Percentiles rank a stretch among this genome's conserved stretches.
These are phyloP conservation scores for Panonychus citri DNA, from an alignment of 1,140 invertebrate genomes.

Conservation along the genomic window DNA sequence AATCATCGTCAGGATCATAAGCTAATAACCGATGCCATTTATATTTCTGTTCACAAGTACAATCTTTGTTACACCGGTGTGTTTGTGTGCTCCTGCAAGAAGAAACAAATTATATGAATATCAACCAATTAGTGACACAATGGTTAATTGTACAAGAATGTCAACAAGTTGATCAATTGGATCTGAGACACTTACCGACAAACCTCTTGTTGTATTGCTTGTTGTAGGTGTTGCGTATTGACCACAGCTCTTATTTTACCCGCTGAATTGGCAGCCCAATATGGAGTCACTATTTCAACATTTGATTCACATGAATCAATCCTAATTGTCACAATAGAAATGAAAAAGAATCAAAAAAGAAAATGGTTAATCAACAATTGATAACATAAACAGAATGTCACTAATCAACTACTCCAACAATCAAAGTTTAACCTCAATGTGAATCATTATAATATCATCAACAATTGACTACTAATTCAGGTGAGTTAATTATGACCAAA, in stretches of 20 bases:
- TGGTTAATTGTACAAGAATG: too few relatives aligned
- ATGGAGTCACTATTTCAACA: constrained; percentile 74
- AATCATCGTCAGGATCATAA: constrained; percentile 78
- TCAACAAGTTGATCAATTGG: neutral
- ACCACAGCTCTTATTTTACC: constrained; percentile 72
- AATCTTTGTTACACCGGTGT: constrained; percentile 49
- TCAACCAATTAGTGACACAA: too few relatives aligned
- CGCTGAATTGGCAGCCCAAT: constrained; percentile 74
- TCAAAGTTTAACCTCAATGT: too few relatives aligned
- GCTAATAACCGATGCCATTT: constrained; percentile 65
- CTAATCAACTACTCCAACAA: too few relatives aligned
- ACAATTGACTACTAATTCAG: too few relatives aligned
- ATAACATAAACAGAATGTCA: too few relatives aligned
- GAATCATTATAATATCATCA: too few relatives aligned
- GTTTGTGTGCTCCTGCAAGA: constrained; percentile 30
- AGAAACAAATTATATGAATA: neutral
- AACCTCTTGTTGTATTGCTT: constrained; percentile 81
- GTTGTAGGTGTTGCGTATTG: constrained; percentile 79
- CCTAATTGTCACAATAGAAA: constrained; percentile 5
- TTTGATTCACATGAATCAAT: constrained; percentile 71
- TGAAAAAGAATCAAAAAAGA: neutral
- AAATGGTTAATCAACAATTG: neutral
- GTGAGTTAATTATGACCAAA: too few relatives aligned
- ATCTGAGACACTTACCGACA: constrained; percentile 41
- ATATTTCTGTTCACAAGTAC: constrained; percentile 69